These are phyloP conservation scores for Aleiodes sp. DNA, from an alignment of 1,140 invertebrate species.

Conservation along the genomic window DNA sequence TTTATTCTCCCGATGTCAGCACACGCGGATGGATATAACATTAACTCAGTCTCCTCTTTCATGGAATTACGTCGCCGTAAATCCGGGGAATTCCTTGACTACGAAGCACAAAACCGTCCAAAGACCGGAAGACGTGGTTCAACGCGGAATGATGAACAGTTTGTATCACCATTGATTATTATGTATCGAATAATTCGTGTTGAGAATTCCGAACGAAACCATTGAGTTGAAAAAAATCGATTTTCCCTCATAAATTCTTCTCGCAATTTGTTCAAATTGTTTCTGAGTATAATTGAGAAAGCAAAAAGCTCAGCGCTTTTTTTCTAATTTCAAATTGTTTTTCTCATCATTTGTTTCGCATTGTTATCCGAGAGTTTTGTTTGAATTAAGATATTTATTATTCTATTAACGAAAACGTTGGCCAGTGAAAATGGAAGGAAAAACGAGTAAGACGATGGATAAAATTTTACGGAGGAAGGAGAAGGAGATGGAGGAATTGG, in stretches of 20 bases:
- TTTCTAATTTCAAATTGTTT: background rate
- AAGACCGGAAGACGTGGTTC: constrained; percentile 32
- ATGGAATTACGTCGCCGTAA: constrained; percentile 47
- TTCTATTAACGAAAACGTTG: constrained; percentile 57
- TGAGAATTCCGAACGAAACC: too few species aligned
- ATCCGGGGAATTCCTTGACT: constrained; percentile 30
- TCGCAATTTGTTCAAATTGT: too few species aligned
- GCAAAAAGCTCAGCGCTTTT: background rate
- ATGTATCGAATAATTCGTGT: constrained; percentile 21
- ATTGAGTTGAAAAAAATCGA: too few species aligned
- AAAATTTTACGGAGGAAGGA: constrained; percentile 30
- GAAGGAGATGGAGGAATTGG: background rate
- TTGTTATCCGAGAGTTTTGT: constrained; percentile 19
- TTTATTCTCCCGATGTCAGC: constrained; percentile 57
- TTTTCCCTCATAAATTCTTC: too few species aligned
- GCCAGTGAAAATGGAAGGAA: constrained; percentile 31
- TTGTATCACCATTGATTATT: constrained; percentile 7
- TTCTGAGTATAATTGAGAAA: background rate
- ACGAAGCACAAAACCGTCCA: constrained; percentile 9
- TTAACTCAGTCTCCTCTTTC: constrained; percentile 36
- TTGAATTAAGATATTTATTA: constrained; percentile 53
- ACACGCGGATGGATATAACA: constrained; percentile 26
- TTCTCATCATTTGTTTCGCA: background rate
- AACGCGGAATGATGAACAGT: constrained; percentile 24
- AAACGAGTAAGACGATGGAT: constrained; percentile 18